Evolutionary conservation across 1,140 invertebrate genomes (phyloP).

Genomic region (Brachionus plicatilis): DNA sequence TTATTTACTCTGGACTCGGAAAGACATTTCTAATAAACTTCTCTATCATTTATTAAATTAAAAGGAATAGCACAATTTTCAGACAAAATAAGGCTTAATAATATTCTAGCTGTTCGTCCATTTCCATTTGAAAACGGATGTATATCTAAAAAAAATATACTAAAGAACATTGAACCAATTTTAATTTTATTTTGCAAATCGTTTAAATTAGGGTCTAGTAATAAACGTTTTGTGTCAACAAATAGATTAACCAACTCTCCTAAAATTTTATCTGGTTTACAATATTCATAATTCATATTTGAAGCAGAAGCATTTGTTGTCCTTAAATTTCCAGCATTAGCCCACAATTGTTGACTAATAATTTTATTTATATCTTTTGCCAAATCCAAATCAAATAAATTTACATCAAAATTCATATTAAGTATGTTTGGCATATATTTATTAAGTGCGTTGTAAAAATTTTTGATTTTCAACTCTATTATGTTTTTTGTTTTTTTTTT

Average conservation of each 20-base stretch:
- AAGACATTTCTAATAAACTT: background rate
- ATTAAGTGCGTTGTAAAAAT: background rate
- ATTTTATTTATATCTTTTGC: background rate
- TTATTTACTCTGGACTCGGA: background rate
- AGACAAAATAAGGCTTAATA: background rate
- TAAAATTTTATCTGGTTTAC: background rate
- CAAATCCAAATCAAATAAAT: background rate
- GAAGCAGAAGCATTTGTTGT: background rate
- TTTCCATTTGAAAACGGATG: slow-evolving; percentile 23
- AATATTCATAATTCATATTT: background rate
- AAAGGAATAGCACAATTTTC: background rate
- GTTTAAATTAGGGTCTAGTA: background rate
- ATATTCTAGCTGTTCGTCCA: background rate
- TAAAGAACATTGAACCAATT: background rate
- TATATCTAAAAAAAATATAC: slow-evolving; percentile 6
- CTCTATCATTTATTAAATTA: background rate
- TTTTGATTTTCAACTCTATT: background rate
- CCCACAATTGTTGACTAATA: background rate
- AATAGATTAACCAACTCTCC: background rate
- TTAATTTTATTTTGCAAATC: background rate
- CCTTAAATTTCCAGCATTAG: background rate
- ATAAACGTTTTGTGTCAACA: background rate
- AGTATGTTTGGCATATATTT: background rate
- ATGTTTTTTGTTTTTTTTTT: no score
- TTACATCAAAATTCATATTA: background rate